Base-by-base conservation (phyloP, 1,140 invertebrate species). In the Alviniconcha marisindica region DNA sequence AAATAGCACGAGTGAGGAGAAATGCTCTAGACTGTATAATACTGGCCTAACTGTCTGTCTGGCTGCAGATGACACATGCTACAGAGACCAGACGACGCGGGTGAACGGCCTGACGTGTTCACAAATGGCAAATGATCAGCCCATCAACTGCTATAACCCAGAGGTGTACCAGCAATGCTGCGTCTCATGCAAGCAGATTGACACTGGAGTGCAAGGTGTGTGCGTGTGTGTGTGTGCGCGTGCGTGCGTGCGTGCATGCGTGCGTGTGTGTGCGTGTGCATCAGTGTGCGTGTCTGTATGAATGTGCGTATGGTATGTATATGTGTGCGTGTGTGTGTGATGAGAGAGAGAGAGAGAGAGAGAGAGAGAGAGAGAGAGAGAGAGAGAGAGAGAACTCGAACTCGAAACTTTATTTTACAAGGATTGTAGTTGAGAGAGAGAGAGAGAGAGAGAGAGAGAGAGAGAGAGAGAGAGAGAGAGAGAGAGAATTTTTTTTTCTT, bases 151-250 rank as follows among this genome's bases (percentile, higher is more conserved):
- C 44, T 76, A 76, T 24, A 42, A 76, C 28, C 1, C 40, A 36
- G 73, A 76, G 3, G 44, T 76, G 0, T 51, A 14, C 42, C 24
- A n/a, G 0, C 33, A 76, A 28, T 76, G 73, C 42, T 76, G 73
- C 24, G 4, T 15, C 0, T 76, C 73, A 21, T 76, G 73, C 18
- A 3, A 51, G 24, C 3, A 54, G 21, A 15, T n/a, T 74, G 71
- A 74, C 40, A 1, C 71, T 7, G 40, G 66, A 5, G 71, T 74
- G 18, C 36, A 3, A 74, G 63, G 63, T 69, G 1, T 66, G 28
- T 36, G 63, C 33, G n/a, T 66, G n/a, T 66, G 63, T 33, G 63
- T 66, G 63, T 66, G 21, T 33, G 63, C 33, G 63, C 33, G 63
- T 33, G 63, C 15, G 31, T 66, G 31, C 0, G 15, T 31, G 63